A percentile compares a stretch with the other conserved stretches of the same genome.
These are phyloP conservation scores for Dryococelus australis DNA, from an alignment of 2,888 invertebrate genomes.

Conservation along the genomic window DNA sequence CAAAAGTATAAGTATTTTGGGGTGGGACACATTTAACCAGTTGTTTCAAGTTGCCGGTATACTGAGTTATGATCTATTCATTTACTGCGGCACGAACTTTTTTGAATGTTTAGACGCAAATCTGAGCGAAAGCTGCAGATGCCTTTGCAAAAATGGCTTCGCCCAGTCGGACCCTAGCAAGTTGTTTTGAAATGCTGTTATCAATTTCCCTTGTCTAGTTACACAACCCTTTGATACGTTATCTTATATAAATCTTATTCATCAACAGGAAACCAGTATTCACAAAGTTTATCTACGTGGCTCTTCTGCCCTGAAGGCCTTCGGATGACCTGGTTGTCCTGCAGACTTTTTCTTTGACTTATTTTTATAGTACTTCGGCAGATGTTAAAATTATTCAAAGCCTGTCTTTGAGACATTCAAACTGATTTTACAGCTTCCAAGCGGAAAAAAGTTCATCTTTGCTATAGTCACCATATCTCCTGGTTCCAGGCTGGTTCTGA, in stretches of 20 bases:
- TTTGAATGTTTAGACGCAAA: conserved; percentile 32
- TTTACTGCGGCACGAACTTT: conserved; percentile 31
- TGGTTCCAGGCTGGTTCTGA: too few species aligned
- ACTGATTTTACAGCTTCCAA: not conserved
- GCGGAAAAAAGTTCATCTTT: not conserved
- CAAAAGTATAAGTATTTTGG: conserved; percentile 53
- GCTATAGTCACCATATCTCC: not conserved
- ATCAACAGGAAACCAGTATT: conserved; percentile 50
- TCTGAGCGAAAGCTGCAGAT: conserved; percentile 37
- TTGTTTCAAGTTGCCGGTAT: conserved; percentile 46
- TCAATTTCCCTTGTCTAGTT: conserved; percentile 39
- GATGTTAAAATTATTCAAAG: not conserved
- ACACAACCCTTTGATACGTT: conserved; percentile 45
- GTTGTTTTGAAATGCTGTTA: conserved; percentile 48
- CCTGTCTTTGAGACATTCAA: not conserved
- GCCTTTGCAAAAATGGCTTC: conserved; percentile 43
- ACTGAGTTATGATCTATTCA: conserved; percentile 43
- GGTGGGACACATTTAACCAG: conserved; percentile 45
- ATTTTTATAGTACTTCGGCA: not conserved
- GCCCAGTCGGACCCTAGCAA: conserved; percentile 50
- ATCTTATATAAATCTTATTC: conserved; percentile 45
- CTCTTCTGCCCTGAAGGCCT: too few species aligned
- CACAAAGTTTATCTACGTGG: conserved; percentile 12
- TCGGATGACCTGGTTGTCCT: too few species aligned
- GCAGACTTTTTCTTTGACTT: too few species aligned